Evolutionary conservation across 2,113 vertebrate species (phyloP).

Genomic region (Ciconia boyciana): DNA sequence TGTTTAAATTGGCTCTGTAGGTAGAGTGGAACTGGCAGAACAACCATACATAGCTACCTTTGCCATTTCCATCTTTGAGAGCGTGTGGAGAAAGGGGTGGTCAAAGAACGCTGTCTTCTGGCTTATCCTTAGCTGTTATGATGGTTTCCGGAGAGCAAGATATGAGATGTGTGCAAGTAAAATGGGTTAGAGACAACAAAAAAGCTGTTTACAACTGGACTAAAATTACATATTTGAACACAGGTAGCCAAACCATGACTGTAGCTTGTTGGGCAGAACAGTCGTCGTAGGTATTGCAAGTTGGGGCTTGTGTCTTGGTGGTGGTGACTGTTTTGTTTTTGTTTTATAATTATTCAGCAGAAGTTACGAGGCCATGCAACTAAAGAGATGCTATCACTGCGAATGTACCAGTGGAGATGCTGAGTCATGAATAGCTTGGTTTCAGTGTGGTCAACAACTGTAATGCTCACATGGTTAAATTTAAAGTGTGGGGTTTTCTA

Average conservation of each 20-base stretch:
- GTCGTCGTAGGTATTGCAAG: background rate
- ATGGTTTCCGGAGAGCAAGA: background rate
- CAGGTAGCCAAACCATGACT: background rate
- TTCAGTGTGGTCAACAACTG: background rate
- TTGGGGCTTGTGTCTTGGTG: background rate
- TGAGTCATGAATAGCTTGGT: background rate
- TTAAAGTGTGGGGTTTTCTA: background rate
- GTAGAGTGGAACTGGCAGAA: background rate
- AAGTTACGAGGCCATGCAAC: background rate
- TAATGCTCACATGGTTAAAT: background rate
- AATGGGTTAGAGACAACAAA: background rate
- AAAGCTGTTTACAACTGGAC: background rate
- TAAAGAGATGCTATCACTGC: background rate
- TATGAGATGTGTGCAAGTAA: background rate
- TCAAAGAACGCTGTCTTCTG: background rate
- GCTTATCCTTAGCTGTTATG: background rate
- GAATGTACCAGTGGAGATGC: background rate
- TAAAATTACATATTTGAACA: background rate
- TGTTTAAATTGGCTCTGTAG: background rate
- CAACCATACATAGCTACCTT: background rate
- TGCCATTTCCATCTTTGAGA: background rate
- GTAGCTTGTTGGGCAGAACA: background rate
- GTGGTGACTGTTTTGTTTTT: constrained; percentile 5
- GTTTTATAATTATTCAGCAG: constrained; percentile 7
- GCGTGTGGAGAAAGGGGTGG: background rate